Evolutionary conservation across 35 echinoderm and acorn worm genomes (phyloP), one percentile per base, ranked within the genome.

Genomic region (Patiria miniata): DNA sequence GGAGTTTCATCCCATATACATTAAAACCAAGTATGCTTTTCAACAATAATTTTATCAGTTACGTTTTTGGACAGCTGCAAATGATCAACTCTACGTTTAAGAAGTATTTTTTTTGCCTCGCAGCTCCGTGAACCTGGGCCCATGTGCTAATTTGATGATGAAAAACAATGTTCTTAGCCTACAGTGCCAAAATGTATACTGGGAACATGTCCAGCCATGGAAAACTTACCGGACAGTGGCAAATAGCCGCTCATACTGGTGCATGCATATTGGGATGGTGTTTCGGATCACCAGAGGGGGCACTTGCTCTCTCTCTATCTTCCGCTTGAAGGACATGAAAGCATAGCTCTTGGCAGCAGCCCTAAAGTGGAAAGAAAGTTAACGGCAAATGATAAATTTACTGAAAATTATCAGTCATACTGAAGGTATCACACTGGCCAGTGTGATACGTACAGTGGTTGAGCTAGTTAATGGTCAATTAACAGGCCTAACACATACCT

Each of bases 241-340:
- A 40, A 90, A 80, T 4, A 76, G 52, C 30, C 92, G 57, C 39
- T 94, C 92, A 59, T 94, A 94, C 78, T 94, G 92, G 17, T 83
- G 79, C 92, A 94, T 94, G 59, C 92, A 94, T 30, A 94, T 78
- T 0, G 92, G 87, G 34, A 94, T 94, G 32, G 92, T 94, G 54
- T 89, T 89, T 56, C 92, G 53, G 21, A 94, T 89, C 39, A 83
- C 57, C 8, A 94, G 54, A 10, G 92, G 87, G 16, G 68, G 60
- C 12, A 94, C 60, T 36, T 87, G 85, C 59, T 94, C 92, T 18
- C 87, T 39, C 32, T 94, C 92, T 37, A 94, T 40, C 47, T 81
- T 84, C 34, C 55, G 58, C 59, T 94, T 94, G 60, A 94, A 89
- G 36, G 39, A 37, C 87, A 89, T 90, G 29, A 73, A 21, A 8